A percentile compares a stretch with the other conserved stretches of the same genome.
Evolutionary conservation across 2,113 vertebrate genomes (phyloP).

Genomic region (Colistium nudipinnis): DNA sequence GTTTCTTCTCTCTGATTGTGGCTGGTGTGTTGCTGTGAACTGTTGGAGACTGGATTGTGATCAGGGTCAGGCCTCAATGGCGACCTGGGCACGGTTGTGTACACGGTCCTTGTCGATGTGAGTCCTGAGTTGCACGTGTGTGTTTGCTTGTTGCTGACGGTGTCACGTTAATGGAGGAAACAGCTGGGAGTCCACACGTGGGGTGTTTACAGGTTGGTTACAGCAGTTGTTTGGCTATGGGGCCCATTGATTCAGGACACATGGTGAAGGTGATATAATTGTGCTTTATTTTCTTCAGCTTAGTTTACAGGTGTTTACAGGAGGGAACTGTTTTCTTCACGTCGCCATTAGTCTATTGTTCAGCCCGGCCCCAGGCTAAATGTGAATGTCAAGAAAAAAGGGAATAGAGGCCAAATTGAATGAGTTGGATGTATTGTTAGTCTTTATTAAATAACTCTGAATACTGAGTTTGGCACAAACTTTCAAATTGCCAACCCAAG

Average conservation of each 20-base stretch:
- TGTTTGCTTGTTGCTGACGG: slow-evolving; percentile 1
- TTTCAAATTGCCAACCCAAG: not conserved
- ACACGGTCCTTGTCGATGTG: slow-evolving; percentile 46
- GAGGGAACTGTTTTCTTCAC: not conserved
- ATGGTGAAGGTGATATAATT: not conserved
- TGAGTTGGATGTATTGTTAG: not conserved
- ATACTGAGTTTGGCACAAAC: not conserved
- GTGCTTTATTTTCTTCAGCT: not conserved
- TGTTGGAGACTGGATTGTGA: not conserved
- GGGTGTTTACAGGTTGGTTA: slow-evolving; percentile 24
- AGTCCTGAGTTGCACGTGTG: slow-evolving; percentile 44
- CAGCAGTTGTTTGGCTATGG: not conserved
- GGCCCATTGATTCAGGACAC: not conserved
- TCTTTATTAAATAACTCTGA: not conserved
- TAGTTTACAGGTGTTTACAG: not conserved
- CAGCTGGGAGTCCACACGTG: slow-evolving; percentile 53
- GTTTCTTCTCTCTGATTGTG: not conserved
- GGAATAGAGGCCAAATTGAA: not conserved
- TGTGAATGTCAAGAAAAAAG: not conserved
- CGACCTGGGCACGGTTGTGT: slow-evolving; percentile 4
- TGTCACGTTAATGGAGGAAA: slow-evolving; percentile 57
- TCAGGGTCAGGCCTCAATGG: not conserved
- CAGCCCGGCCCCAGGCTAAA: not conserved
- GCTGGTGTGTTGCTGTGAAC: not conserved
- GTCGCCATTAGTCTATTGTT: not conserved